These are phyloP conservation scores for Propsilocerus akamusi DNA, from an alignment of 1,140 invertebrate genomes.

Conservation along the genomic window DNA sequence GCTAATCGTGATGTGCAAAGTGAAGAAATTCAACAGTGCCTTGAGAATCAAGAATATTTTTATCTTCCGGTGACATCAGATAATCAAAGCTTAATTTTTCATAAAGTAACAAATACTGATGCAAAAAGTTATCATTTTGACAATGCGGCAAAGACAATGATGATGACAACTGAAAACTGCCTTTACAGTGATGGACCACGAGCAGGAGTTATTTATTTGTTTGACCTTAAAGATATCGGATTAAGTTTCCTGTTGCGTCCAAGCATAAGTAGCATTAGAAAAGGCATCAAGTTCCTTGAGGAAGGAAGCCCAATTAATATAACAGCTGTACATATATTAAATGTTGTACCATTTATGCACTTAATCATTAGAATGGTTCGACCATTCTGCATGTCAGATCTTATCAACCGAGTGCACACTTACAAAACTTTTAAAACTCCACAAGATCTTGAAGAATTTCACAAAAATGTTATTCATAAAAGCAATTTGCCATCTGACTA, in stretches of 20 bases:
- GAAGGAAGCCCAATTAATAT: background rate
- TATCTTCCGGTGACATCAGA: background rate
- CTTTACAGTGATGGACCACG: background rate
- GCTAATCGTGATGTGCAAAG: background rate
- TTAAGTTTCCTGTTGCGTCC: background rate
- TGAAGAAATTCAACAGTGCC: background rate
- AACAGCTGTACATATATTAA: background rate
- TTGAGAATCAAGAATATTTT: background rate
- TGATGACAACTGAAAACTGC: background rate
- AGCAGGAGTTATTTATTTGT: background rate
- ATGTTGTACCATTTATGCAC: background rate
- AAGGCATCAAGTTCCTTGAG: background rate
- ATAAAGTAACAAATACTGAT: background rate
- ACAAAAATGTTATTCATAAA: slow-evolving; percentile 21
- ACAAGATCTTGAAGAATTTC: slow-evolving; percentile 25
- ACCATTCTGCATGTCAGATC: too few species aligned
- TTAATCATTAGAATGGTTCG: background rate
- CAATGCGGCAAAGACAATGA: background rate
- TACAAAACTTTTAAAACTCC: too few species aligned
- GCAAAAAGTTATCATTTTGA: background rate
- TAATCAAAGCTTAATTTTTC: background rate
- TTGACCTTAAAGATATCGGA: background rate
- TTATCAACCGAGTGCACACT: too few species aligned
- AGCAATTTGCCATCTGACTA: slow-evolving; percentile 28
- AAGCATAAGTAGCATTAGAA: background rate